Percentiles rank a stretch among this genome's conserved stretches.
phyloP scores from a whole-genome alignment of 2,113 vertebrate species.

The Tylochromis polylepis region DNA sequence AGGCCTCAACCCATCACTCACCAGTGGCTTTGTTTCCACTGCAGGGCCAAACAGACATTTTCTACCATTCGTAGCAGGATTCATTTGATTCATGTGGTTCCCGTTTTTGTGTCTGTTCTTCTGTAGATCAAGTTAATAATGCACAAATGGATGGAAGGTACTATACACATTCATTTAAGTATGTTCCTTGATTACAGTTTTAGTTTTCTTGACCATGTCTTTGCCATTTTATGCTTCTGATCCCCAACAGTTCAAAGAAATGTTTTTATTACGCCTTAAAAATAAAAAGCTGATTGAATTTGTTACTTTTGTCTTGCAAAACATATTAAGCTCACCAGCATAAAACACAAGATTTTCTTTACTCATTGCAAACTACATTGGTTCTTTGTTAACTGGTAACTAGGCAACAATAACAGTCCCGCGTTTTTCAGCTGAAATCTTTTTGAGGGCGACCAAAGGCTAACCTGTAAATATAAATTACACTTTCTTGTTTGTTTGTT shows the following conservation, averaged over 20 bases:
- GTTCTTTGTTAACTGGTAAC: neutral
- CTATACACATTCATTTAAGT: neutral
- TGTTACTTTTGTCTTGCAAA: neutral
- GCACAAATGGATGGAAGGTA: neutral
- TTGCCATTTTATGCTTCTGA: neutral
- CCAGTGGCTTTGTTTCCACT: conserved; percentile 12
- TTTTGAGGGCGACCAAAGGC: neutral
- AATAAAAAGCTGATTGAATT: neutral
- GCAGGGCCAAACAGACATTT: neutral
- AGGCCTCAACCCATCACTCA: conserved; percentile 38
- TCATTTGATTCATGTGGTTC: neutral
- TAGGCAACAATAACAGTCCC: neutral
- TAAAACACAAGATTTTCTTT: neutral
- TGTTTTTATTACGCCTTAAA: neutral
- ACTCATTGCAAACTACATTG: neutral
- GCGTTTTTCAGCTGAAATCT: neutral
- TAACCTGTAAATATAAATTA: neutral
- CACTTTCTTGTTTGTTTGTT: neutral
- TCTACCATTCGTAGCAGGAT: neutral
- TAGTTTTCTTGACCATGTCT: neutral
- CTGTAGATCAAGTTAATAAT: neutral
- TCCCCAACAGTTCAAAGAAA: neutral
- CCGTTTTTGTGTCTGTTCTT: neutral
- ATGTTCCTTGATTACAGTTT: neutral
- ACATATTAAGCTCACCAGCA: neutral